These are phyloP conservation scores for Galeruca laticollis DNA, from an alignment of 2,888 invertebrate species.

Conservation along the genomic window DNA sequence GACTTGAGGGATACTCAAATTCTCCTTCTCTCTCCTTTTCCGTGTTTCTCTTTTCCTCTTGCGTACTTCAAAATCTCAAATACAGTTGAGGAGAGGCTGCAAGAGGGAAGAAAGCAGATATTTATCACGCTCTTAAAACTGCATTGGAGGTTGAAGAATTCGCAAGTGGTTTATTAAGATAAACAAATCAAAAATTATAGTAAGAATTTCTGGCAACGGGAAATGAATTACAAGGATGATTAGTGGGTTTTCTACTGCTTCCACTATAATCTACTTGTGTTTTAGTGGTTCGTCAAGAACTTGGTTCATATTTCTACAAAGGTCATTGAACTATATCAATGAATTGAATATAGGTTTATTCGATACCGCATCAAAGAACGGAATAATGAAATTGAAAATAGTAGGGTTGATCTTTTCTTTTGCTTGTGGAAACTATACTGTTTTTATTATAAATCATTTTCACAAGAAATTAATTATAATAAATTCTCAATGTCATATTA, in stretches of 20 bases:
- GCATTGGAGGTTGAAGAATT: conserved; percentile 3
- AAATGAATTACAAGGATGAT: too few relatives aligned
- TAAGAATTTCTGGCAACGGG: background rate
- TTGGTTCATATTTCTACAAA: too few relatives aligned
- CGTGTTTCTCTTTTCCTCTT: background rate
- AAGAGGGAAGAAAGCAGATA: conserved; percentile 26
- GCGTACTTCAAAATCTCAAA: conserved; percentile 23
- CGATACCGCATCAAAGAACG: too few relatives aligned
- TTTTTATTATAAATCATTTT: too few relatives aligned
- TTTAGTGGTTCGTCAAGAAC: conserved; percentile 24
- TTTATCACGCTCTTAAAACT: conserved; percentile 39
- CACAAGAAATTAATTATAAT: too few relatives aligned
- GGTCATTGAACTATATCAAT: too few relatives aligned
- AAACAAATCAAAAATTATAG: conserved; percentile 3
- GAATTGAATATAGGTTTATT: too few relatives aligned
- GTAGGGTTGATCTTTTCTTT: too few relatives aligned
- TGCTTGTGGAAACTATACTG: too few relatives aligned
- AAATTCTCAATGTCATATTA: too few relatives aligned
- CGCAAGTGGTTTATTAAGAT: conserved; percentile 36
- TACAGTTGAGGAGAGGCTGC: conserved; percentile 4
- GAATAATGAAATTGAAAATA: too few relatives aligned
- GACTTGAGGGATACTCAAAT: conserved; percentile 28
- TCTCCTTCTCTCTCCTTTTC: background rate
- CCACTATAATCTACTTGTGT: too few relatives aligned
- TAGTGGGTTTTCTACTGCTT: background rate